Conservation (phyloP, 2,888 invertebrate genomes). For the Argyresthia goedartella region DNA sequence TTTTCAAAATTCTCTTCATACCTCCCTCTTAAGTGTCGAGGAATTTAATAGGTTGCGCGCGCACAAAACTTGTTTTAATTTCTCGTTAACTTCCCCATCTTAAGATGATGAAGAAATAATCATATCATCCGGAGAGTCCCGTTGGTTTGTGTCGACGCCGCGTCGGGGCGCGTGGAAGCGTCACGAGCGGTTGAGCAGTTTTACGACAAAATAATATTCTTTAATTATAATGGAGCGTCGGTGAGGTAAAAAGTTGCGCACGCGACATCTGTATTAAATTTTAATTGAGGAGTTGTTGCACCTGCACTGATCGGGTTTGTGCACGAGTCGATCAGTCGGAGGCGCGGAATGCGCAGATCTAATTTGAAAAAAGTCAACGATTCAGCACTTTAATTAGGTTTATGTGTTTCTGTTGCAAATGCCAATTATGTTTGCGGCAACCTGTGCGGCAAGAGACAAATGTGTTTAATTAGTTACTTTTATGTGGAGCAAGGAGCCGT, state of each 20-base stretch:
- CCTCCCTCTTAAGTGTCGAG: too few relatives aligned
- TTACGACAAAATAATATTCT: constrained; percentile 67
- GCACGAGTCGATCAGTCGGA: constrained; percentile 36
- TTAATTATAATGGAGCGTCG: constrained; percentile 64
- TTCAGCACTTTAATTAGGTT: too few relatives aligned
- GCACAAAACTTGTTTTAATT: constrained; percentile 18
- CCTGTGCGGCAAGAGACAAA: too few relatives aligned
- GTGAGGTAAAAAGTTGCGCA: constrained; percentile 53
- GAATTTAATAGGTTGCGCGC: not conserved
- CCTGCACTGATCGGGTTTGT: constrained; percentile 44
- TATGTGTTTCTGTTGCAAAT: too few relatives aligned
- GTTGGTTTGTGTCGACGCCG: constrained; percentile 31
- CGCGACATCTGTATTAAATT: constrained; percentile 68
- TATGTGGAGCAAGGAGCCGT: too few relatives aligned
- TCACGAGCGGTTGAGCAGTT: constrained; percentile 24
- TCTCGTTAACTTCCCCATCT: constrained; percentile 17
- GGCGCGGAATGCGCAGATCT: constrained; percentile 13
- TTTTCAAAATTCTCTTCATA: too few relatives aligned
- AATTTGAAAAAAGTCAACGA: too few relatives aligned
- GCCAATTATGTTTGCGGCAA: too few relatives aligned
- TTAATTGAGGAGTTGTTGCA: constrained; percentile 60
- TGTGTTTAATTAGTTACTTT: too few relatives aligned
- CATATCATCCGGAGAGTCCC: constrained; percentile 38
- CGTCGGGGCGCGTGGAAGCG: constrained; percentile 53
- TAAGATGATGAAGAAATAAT: constrained; percentile 39